Conservation (phyloP, 2,113 vertebrate genomes). For the Isurus oxyrinchus region DNA sequence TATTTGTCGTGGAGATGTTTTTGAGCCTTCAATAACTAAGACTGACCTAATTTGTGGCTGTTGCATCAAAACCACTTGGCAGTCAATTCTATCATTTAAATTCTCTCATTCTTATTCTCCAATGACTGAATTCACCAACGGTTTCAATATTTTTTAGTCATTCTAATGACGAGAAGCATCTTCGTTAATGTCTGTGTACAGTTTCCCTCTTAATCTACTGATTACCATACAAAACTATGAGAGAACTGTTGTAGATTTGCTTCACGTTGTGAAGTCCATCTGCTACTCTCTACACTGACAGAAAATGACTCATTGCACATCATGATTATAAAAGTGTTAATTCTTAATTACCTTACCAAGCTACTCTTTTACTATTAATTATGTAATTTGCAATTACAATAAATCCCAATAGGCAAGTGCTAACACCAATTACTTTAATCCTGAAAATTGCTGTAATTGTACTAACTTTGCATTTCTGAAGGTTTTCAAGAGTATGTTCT, state of each 20-base stretch:
- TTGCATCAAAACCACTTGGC: neutral
- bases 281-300: neutral
- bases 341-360: neutral
- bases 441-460: neutral
- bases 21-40: neutral
- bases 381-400: slow-evolving; percentile 18
- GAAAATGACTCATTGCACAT: slow-evolving; percentile 1
- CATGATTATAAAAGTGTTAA: neutral
- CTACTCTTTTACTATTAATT: neutral
- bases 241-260: neutral
- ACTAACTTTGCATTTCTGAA: neutral
- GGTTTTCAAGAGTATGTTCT: neutral
- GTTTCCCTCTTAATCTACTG: neutral
- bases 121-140: neutral
- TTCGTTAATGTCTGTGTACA: neutral
- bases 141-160: neutral
- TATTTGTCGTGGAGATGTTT: neutral
- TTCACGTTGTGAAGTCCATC: neutral
- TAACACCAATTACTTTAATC: neutral
- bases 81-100: neutral
- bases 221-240: neutral
- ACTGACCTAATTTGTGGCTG: neutral
- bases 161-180: neutral
- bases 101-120: neutral
- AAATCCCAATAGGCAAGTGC: neutral